Conservation (phyloP, 2,888 invertebrate genomes). For the Drosophila prostipennis region DNA sequence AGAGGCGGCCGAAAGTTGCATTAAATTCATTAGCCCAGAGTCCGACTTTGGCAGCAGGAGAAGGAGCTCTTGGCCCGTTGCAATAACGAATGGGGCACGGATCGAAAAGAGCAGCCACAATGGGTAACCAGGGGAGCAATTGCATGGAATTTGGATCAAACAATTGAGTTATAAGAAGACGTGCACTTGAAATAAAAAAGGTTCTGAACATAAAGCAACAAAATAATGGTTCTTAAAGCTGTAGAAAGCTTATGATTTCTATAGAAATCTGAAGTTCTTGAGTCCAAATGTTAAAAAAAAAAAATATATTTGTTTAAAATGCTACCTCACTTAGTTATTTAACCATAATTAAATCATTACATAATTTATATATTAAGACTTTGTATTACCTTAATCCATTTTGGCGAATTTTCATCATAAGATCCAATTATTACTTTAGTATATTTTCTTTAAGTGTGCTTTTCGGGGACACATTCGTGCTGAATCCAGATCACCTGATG, state of each 20-base stretch:
- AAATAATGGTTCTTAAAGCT: neutral
- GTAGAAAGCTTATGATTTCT: neutral
- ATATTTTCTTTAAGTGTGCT: conserved; percentile 24
- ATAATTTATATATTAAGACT: no score
- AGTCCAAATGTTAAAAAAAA: no score
- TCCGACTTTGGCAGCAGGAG: conserved; percentile 34
- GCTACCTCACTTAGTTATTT: no score
- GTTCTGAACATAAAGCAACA: no score
- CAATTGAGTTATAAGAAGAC: conserved; percentile 76
- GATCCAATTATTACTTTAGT: neutral
- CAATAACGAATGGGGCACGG: conserved; percentile 60
- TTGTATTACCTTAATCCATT: no score
- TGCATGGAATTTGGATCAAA: conserved; percentile 77
- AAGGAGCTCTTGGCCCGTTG: conserved; percentile 52
- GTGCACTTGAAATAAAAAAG: conserved; percentile 44
- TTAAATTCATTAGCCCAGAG: conserved; percentile 75
- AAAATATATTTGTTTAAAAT: no score
- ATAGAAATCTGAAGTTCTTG: no score
- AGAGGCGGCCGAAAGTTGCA: conserved; percentile 68
- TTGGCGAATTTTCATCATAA: no score
- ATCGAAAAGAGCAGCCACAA: conserved; percentile 58
- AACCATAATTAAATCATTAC: no score
- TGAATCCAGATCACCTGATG: conserved; percentile 69
- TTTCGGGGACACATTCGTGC: conserved; percentile 33
- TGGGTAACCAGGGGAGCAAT: conserved; percentile 75